Evolutionary conservation across 53 echinoderm and acorn worm genomes (phyloP), one percentile per base, ranked within the genome.

Genomic region (Arbacia lixula): DNA sequence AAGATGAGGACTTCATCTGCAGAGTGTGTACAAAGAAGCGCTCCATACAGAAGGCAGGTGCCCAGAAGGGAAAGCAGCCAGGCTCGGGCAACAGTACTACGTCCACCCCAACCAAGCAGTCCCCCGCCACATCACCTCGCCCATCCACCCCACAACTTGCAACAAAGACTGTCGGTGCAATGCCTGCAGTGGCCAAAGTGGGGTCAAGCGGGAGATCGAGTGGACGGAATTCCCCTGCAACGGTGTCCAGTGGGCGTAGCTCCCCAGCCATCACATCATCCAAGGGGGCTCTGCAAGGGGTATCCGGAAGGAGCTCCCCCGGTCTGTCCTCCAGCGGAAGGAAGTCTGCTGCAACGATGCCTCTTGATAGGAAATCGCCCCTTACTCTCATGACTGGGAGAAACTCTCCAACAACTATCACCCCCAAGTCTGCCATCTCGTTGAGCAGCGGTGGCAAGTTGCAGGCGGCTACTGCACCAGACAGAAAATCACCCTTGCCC

Each of bases 1-100:
- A 99, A 50, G 92, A 99, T 67, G 99, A 99, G 51, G 99, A 99
- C 22, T 99, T 88, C 71, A 66, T 95, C 58, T 99, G 99, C 78
- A 87, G 90, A 42, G 73, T 85, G 20, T 99, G 99, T 60, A 91
- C 87, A 61, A 93, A 93, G 83, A 86, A 91, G 57, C 88, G 87
- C 63, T 85, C 90, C 17, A 84, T 91, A 39, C 89, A 93, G 46
- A 93, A 93, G 61, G 86, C 84, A 27, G 85, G 84, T 4, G 85
- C 41, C 28, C 60, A 87, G 68, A 83, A 71, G 36, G 55, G 87
- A 26, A 68, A 91, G 53, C 76, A 71, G 12, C 71, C 63, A 34
- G 54, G 55, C 19, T n/a, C 64, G 35, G 40, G 66, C 36, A 64
- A 60, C 63, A 85, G 88, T 76, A 77, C 60, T 85, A 79, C 41